phyloP scores from a whole-genome alignment of 2,797 vertebrate genomes.

The Mormyrops attenuatus region DNA sequence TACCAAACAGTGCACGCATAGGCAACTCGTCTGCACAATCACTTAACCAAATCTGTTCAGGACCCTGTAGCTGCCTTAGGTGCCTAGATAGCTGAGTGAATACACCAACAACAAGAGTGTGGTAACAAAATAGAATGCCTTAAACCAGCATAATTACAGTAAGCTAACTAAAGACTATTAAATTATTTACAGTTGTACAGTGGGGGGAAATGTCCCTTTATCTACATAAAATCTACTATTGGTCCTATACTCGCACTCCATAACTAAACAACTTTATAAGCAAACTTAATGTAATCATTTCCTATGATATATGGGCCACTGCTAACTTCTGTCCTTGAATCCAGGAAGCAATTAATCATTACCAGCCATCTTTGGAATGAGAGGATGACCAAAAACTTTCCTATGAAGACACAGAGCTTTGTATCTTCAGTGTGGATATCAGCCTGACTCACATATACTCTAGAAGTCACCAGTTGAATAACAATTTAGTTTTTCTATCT shows the following conservation, averaged over 20 bases:
- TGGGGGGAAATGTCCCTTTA: neutral
- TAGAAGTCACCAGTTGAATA: neutral
- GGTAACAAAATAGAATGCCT: neutral
- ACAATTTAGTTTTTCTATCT: neutral
- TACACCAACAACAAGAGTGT: neutral
- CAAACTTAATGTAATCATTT: neutral
- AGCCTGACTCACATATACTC: neutral
- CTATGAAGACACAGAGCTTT: neutral
- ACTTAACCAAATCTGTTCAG: neutral
- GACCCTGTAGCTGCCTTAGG: neutral
- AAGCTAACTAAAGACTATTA: neutral
- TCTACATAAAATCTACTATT: neutral
- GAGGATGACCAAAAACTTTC: neutral
- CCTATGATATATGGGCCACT: neutral
- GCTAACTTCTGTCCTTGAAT: neutral
- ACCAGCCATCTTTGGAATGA: neutral
- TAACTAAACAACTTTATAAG: neutral
- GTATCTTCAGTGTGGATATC: neutral
- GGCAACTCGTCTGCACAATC: neutral
- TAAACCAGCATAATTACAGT: neutral
- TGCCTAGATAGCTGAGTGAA: neutral
- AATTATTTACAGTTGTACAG: neutral
- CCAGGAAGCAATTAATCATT: neutral
- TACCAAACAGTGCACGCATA: neutral
- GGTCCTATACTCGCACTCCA: neutral